Conservation (phyloP, 2,113 vertebrate genomes). For the Amblyornis subalaris region DNA sequence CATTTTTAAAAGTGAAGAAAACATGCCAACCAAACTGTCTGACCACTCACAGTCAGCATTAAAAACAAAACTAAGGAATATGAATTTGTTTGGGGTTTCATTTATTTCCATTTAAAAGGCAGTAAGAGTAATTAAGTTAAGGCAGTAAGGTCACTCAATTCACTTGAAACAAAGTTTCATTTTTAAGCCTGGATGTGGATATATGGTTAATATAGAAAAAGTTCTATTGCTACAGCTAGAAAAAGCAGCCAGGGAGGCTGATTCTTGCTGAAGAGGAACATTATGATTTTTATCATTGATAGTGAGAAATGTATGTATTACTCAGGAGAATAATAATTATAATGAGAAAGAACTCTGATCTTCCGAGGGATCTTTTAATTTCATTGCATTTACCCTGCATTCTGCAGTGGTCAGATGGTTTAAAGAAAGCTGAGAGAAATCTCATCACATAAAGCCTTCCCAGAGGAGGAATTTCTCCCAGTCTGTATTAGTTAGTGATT, state of each 20-base stretch:
- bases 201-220: background rate
- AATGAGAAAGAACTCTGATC: background rate
- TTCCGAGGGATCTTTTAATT: background rate
- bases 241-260: background rate
- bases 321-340: background rate
- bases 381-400: background rate
- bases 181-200: background rate
- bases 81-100: background rate
- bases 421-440: background rate
- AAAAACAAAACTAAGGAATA: background rate
- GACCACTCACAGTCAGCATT: background rate
- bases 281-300: background rate
- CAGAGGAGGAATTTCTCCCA: background rate
- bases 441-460: background rate
- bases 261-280: background rate
- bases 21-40: background rate
- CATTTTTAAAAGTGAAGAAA: background rate
- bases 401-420: background rate
- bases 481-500: background rate
- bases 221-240: background rate
- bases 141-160: background rate
- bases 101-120: background rate
- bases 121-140: background rate
- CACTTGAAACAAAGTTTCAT: background rate
- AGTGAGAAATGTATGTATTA: background rate